Evolutionary conservation across 2,113 vertebrate genomes (phyloP).

Genomic region (Empidonax traillii): DNA sequence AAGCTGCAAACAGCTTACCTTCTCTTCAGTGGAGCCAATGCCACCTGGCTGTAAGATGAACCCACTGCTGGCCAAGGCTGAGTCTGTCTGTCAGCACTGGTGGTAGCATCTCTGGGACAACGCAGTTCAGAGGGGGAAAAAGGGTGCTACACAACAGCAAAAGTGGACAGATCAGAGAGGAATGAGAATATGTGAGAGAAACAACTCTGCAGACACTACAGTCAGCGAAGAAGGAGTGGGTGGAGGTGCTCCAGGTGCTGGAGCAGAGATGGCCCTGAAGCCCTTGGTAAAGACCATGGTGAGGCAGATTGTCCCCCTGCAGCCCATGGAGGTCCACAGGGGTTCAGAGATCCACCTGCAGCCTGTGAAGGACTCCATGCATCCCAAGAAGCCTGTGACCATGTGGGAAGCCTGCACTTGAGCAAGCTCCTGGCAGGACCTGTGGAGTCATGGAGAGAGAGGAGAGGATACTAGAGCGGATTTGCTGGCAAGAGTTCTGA

Average conservation of each 20-base stretch:
- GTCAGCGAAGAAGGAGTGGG: neutral
- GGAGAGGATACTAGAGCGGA: neutral
- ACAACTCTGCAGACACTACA: neutral
- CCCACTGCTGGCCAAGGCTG: neutral
- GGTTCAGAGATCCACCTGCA: neutral
- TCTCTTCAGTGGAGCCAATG: rapidly evolving
- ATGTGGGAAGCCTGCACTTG: rapidly evolving
- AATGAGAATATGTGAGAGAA: neutral
- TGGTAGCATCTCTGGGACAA: neutral
- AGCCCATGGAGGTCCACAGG: neutral
- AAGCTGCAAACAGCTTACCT: neutral
- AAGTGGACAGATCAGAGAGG: neutral
- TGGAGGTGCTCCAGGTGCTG: rapidly evolving
- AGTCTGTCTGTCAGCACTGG: neutral
- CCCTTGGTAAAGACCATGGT: neutral
- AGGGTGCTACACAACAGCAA: neutral
- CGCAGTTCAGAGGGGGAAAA: neutral
- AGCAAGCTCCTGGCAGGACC: neutral
- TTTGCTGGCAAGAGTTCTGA: neutral
- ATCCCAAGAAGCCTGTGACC: neutral
- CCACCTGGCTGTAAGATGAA: rapidly evolving
- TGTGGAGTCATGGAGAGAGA: neutral
- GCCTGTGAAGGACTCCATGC: neutral
- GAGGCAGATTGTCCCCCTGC: neutral
- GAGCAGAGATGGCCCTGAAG: neutral